A percentile compares a stretch with the other conserved stretches of the same genome.
Evolutionary conservation across 2,797 vertebrate species (phyloP).

Genomic region (Macrochelys suwanniensis): DNA sequence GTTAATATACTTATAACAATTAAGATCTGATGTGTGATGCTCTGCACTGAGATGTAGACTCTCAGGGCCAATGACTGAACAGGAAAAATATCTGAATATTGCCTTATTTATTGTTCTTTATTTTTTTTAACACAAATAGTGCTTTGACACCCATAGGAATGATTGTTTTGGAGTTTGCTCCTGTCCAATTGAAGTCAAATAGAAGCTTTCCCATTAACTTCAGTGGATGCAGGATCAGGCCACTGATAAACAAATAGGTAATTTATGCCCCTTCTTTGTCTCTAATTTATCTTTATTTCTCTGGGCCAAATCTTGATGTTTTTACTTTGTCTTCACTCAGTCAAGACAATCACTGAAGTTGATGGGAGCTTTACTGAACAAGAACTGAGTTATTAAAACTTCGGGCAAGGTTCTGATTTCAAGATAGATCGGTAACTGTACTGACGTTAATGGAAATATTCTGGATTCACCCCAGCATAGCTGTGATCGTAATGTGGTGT

Average conservation of each 20-base stretch:
- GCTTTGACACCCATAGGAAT: constrained; percentile 67
- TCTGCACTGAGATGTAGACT: constrained; percentile 54
- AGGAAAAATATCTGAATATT: constrained; percentile 11
- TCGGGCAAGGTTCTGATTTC: not conserved
- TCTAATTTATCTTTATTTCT: constrained; percentile 53
- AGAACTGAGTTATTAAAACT: not conserved
- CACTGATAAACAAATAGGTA: constrained; percentile 36
- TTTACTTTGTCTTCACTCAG: not conserved
- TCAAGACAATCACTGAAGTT: constrained; percentile 14
- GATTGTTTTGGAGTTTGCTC: constrained; percentile 47
- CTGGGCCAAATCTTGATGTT: constrained; percentile 2
- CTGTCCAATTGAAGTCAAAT: constrained; percentile 42
- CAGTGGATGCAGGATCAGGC: constrained; percentile 41
- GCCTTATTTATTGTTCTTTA: constrained; percentile 15
- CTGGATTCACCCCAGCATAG: not conserved
- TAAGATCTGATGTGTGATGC: constrained; percentile 51
- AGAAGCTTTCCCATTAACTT: constrained; percentile 22
- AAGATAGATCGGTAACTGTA: not conserved
- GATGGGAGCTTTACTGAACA: not conserved
- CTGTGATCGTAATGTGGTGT: not conserved
- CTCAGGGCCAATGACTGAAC: not conserved
- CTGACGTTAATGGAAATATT: not conserved
- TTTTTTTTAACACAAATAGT: constrained; percentile 51
- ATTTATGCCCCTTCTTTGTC: not conserved
- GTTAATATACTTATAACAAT: constrained; percentile 19